Conservation (phyloP, 2,888 invertebrate genomes). For the Meandrusa payeni region DNA sequence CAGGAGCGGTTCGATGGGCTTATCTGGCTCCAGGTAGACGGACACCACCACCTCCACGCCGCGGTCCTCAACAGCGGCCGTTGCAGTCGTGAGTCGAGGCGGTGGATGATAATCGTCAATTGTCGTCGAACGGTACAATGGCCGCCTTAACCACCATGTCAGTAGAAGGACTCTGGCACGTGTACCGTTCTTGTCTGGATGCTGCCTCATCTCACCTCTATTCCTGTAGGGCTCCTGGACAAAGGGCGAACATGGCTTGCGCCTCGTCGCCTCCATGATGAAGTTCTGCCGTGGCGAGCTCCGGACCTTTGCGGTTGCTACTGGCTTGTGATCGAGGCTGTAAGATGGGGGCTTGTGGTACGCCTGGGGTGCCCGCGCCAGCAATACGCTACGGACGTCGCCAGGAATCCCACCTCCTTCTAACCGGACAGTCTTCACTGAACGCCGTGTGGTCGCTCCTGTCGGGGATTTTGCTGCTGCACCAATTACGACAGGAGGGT, state of each 20-base stretch:
- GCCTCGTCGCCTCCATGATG: background rate
- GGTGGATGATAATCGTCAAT: conserved; percentile 5
- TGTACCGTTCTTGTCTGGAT: background rate
- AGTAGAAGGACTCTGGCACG: background rate
- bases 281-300: background rate
- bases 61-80: conserved; percentile 18
- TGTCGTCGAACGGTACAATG: conserved; percentile 14
- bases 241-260: background rate
- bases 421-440: too few relatives aligned
- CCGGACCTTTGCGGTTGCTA: too few relatives aligned
- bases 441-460: too few relatives aligned
- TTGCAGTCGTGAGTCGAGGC: conserved; percentile 19
- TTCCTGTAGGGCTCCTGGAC: background rate
- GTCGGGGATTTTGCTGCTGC: too few relatives aligned
- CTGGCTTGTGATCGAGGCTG: too few relatives aligned
- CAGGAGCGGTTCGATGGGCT: conserved; percentile 17
- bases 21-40: conserved; percentile 18
- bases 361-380: too few relatives aligned
- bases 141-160: conserved; percentile 13
- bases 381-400: too few relatives aligned
- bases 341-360: too few relatives aligned
- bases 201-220: background rate
- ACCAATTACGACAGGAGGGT: too few relatives aligned
- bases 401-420: too few relatives aligned
- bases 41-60: conserved; percentile 18